Evolutionary conservation across 30 jellyfish, hydroid and myxozoan genomes (phyloP).

Genomic region (Nemopilema nomurai): DNA sequence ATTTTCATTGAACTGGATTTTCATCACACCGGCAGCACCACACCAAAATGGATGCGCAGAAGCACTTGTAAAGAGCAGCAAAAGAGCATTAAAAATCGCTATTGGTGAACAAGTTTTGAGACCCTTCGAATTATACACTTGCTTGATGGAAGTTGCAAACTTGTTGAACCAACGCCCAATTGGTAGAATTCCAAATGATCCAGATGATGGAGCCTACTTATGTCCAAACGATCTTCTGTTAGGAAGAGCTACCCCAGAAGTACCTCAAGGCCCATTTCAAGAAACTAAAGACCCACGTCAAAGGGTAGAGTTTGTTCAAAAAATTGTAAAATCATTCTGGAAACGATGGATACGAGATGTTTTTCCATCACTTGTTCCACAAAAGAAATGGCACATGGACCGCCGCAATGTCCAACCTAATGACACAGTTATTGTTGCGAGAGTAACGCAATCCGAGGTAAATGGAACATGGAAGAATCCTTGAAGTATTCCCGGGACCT

Average conservation of each 20-base stretch:
- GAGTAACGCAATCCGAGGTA: conserved; percentile 67
- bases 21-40: conserved; percentile 79
- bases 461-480: conserved; percentile 60
- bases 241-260: conserved; percentile 79
- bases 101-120: conserved; percentile 69
- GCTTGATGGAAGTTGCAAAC: conserved; percentile 64
- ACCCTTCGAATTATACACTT: conserved; percentile 60
- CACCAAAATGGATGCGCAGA: conserved; percentile 74
- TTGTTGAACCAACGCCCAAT: conserved; percentile 68
- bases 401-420: conserved; percentile 53
- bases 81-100: conserved; percentile 42
- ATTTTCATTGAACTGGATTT: conserved; percentile 68
- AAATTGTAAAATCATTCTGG: conserved; percentile 63
- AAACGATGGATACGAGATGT: conserved; percentile 71
- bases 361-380: conserved; percentile 61
- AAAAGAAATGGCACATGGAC: conserved; percentile 52
- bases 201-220: conserved; percentile 85
- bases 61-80: conserved; percentile 63
- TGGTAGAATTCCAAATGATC: conserved; percentile 72
- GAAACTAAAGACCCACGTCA: conserved; percentile 63
- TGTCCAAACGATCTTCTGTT: conserved; percentile 74
- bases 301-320: conserved; percentile 63
- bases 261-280: conserved; percentile 83
- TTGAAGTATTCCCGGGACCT: conserved; percentile 64
- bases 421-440: conserved; percentile 54